phyloP scores from a whole-genome alignment of 2,113 vertebrate genomes.

The Tenebrosternarchus preto region DNA sequence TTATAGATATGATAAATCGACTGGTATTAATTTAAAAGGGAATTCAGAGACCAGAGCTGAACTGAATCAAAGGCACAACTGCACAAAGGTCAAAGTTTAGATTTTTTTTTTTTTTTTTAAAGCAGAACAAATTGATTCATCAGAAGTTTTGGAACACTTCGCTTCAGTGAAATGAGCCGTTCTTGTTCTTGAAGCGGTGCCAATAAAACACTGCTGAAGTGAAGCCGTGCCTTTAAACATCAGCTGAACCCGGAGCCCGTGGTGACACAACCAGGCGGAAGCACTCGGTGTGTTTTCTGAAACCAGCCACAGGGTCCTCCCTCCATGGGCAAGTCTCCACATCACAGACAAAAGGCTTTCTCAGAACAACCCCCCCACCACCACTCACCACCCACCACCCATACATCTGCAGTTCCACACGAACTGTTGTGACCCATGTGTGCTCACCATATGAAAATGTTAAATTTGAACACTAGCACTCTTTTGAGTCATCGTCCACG shows the following conservation, averaged over 20 bases:
- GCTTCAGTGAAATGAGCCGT: not conserved
- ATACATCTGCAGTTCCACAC: not conserved
- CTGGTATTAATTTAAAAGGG: not conserved
- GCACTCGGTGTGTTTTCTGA: constrained; percentile 4
- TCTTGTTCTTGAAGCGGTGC: not conserved
- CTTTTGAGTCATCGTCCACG: not conserved
- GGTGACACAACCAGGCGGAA: not conserved
- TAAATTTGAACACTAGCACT: not conserved
- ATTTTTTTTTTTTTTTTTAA: no score
- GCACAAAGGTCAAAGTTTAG: not conserved
- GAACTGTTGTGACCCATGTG: not conserved
- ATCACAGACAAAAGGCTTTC: constrained; percentile 14
- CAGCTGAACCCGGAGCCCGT: constrained; percentile 13
- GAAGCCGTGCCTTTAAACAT: no score
- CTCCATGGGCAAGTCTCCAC: not conserved
- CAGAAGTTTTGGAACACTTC: not conserved
- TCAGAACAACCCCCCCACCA: not conserved
- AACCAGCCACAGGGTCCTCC: constrained; percentile 19
- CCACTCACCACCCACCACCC: no score
- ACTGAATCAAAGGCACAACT: not conserved
- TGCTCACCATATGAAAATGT: not conserved
- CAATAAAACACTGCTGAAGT: not conserved
- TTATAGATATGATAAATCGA: no score
- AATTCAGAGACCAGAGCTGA: not conserved
- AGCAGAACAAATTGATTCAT: not conserved